These are phyloP conservation scores for Hypotaenidia okinawae DNA, from an alignment of 2,797 vertebrate genomes.

Conservation along the genomic window DNA sequence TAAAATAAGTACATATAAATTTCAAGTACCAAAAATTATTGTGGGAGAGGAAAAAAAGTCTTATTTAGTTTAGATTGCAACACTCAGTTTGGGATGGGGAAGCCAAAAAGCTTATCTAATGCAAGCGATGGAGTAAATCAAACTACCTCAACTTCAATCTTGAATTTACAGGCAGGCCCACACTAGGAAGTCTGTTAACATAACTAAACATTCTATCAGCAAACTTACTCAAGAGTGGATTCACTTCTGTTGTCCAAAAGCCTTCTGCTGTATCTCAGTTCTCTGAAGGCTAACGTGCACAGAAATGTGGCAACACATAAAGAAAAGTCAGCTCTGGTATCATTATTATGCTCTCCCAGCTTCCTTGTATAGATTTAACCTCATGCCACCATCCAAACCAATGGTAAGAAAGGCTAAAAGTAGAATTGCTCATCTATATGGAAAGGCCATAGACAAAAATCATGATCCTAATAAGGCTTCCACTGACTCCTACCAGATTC, in stretches of 20 bases:
- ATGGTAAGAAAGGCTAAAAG: neutral
- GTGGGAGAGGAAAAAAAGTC: neutral
- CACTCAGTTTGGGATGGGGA: neutral
- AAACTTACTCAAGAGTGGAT: neutral
- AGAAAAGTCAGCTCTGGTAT: neutral
- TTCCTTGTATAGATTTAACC: neutral
- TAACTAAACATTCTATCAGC: neutral
- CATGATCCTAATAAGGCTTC: neutral
- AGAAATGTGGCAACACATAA: neutral
- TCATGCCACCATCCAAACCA: neutral
- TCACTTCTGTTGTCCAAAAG: neutral
- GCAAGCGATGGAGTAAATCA: neutral
- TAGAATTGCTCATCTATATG: neutral
- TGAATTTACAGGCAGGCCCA: neutral
- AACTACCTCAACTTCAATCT: neutral
- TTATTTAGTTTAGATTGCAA: neutral
- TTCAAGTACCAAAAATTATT: neutral
- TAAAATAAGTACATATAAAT: neutral
- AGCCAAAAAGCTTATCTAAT: neutral
- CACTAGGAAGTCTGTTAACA: neutral
- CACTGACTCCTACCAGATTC: neutral
- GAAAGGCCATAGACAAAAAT: neutral
- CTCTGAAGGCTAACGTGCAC: neutral
- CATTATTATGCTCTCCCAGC: neutral
- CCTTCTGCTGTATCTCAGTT: neutral